Percentiles rank a stretch among this genome's conserved stretches.
phyloP scores from a whole-genome alignment of 2,888 invertebrate species.

The Scaptomyza caliginosa region DNA sequence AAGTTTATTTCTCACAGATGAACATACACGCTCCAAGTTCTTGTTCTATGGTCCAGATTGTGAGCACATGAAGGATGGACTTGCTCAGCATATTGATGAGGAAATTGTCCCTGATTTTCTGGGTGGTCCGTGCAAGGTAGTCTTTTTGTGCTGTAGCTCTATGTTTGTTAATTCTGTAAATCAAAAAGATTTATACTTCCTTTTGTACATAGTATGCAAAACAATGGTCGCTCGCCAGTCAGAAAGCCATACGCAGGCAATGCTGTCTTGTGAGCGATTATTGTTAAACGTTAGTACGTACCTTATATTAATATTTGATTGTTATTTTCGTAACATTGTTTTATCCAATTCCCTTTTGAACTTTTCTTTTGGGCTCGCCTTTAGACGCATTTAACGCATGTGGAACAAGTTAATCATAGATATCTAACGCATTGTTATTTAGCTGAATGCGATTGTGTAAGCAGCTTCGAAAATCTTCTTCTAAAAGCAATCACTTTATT shows the following conservation, averaged over 20 bases:
- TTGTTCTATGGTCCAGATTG: constrained; percentile 96
- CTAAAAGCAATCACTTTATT: constrained; percentile 30
- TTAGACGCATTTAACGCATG: constrained; percentile 80
- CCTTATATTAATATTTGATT: constrained; percentile 35
- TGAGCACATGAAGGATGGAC: constrained; percentile 90
- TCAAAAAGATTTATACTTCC: constrained; percentile 4
- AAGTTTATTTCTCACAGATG: constrained; percentile 86
- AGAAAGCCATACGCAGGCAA: background rate
- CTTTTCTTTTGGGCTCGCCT: constrained; percentile 38
- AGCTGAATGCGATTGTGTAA: constrained; percentile 84
- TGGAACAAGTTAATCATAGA: constrained; percentile 83
- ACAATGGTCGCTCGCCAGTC: background rate
- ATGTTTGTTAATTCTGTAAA: background rate
- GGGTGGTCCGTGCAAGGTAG: constrained; percentile 94
- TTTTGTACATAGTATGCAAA: constrained; percentile 24
- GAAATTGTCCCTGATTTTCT: constrained; percentile 96
- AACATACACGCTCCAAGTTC: constrained; percentile 95
- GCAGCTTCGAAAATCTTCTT: constrained; percentile 64
- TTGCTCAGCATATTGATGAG: constrained; percentile 93
- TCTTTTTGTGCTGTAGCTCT: background rate
- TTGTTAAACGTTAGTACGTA: background rate
- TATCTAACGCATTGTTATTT: constrained; percentile 84
- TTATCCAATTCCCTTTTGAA: constrained; percentile 28
- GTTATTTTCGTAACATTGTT: constrained; percentile 53
- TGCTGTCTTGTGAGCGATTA: background rate